Conservation (phyloP, 2,888 invertebrate genomes). For the Penaeus monodon region DNA sequence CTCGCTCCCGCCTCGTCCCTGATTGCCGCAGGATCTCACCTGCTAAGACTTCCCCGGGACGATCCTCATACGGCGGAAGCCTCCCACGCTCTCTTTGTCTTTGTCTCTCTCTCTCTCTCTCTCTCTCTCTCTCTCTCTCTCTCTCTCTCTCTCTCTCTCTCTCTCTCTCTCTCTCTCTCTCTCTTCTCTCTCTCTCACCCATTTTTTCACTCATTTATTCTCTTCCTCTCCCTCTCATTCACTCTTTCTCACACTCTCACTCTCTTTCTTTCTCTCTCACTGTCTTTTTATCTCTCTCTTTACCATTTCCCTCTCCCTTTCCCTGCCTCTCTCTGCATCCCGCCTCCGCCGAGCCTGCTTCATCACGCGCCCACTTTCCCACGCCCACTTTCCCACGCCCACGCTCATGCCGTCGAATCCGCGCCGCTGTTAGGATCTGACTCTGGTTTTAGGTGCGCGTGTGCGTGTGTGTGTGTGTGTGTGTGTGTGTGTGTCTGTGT, state of each 20-base stretch:
- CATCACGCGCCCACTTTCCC: neutral
- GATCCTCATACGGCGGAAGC: no score
- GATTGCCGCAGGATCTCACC: no score
- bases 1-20: no score
- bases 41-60: no score
- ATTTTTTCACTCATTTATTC: no score
- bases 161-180: neutral
- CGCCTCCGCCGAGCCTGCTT: neutral
- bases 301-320: no score
- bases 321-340: no score
- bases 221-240: no score
- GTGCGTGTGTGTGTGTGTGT: constrained; percentile 22
- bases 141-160: neutral
- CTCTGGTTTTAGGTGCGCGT: neutral
- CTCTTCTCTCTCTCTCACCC: neutral
- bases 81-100: no score
- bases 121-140: neutral
- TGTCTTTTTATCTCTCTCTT: no score
- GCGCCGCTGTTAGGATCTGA: neutral
- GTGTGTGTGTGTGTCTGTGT: constrained; percentile 7
- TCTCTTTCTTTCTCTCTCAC: no score
- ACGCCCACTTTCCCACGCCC: neutral
- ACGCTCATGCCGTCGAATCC: neutral
- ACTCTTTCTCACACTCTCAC: no score
- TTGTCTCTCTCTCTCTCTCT: neutral